Percentiles rank a stretch among this genome's conserved stretches.
Conservation (phyloP, 2,113 vertebrate species). For the Emydocephalus ijimae region DNA sequence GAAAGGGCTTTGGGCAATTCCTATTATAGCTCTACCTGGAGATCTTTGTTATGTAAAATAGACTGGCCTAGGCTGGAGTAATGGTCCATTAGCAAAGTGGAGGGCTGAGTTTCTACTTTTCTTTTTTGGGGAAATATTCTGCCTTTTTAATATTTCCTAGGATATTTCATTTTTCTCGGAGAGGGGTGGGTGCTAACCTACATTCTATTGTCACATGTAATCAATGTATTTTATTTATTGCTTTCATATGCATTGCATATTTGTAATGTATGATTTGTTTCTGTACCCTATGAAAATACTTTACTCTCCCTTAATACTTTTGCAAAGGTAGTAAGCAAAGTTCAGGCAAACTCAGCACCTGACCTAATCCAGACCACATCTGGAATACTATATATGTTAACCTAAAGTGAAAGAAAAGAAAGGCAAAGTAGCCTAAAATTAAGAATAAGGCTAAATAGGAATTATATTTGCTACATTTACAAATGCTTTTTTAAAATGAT, state of each 20-base stretch:
- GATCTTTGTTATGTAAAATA: too few relatives aligned
- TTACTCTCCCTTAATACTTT: background rate
- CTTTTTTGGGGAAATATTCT: too few relatives aligned
- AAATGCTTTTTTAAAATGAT: background rate
- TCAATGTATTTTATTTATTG: background rate
- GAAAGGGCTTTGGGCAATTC: too few relatives aligned
- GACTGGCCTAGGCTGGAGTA: too few relatives aligned
- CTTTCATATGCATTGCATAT: background rate
- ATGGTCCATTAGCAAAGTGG: too few relatives aligned
- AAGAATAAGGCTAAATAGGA: background rate
- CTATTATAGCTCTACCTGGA: too few relatives aligned
- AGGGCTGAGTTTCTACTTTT: too few relatives aligned
- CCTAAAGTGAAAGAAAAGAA: background rate
- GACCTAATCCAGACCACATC: background rate
- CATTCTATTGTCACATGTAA: background rate
- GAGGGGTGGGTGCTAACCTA: too few relatives aligned
- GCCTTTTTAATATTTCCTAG: too few relatives aligned
- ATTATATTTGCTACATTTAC: background rate
- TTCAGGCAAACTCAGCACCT: background rate
- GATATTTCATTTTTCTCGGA: too few relatives aligned
- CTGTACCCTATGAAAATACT: background rate
- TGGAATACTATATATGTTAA: background rate
- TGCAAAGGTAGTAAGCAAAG: background rate
- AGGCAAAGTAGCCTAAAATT: background rate
- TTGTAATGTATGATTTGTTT: background rate